Percentiles rank a stretch among this genome's conserved stretches.
These are phyloP conservation scores for Thalassophryne amazonica DNA, from an alignment of 2,797 vertebrate species.

Conservation along the genomic window DNA sequence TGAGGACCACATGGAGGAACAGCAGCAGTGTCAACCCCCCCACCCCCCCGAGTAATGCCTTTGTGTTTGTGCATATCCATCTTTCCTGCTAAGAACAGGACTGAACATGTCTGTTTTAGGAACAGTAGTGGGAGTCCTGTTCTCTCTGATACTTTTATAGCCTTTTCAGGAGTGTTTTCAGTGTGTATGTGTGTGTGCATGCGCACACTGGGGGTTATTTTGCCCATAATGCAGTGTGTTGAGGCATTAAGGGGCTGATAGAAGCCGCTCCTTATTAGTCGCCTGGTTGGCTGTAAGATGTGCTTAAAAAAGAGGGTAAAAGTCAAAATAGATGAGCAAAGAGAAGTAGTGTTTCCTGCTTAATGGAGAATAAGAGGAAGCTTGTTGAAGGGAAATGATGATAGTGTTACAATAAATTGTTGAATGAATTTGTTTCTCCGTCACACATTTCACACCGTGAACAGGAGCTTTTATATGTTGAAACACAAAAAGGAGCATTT, in stretches of 20 bases:
- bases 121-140: slow-evolving; percentile 24
- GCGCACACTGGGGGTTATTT: slow-evolving; percentile 47
- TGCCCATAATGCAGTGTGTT: slow-evolving; percentile 64
- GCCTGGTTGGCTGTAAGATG: slow-evolving; percentile 70
- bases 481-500: too few species aligned
- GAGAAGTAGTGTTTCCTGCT: slow-evolving; percentile 34
- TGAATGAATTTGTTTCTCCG: slow-evolving; percentile 37
- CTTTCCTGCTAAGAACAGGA: slow-evolving; percentile 25
- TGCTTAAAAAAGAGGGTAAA: slow-evolving; percentile 55
- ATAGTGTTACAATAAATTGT: slow-evolving; percentile 10
- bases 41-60: too few species aligned
- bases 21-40: too few species aligned
- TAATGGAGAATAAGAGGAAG: slow-evolving; percentile 30
- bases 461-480: too few species aligned
- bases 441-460: too few species aligned
- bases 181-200: slow-evolving; percentile 3
- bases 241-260: slow-evolving; percentile 66
- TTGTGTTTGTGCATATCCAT: slow-evolving; percentile 33
- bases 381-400: slow-evolving; percentile 26
- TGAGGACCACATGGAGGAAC: too few species aligned
- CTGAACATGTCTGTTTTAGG: slow-evolving; percentile 43
- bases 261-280: slow-evolving; percentile 75
- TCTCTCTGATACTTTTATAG: slow-evolving; percentile 30
- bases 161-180: slow-evolving; percentile 64
- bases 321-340: slow-evolving; percentile 25